phyloP scores from a whole-genome alignment of 2,797 vertebrate genomes.

The Cuniculus paca region DNA sequence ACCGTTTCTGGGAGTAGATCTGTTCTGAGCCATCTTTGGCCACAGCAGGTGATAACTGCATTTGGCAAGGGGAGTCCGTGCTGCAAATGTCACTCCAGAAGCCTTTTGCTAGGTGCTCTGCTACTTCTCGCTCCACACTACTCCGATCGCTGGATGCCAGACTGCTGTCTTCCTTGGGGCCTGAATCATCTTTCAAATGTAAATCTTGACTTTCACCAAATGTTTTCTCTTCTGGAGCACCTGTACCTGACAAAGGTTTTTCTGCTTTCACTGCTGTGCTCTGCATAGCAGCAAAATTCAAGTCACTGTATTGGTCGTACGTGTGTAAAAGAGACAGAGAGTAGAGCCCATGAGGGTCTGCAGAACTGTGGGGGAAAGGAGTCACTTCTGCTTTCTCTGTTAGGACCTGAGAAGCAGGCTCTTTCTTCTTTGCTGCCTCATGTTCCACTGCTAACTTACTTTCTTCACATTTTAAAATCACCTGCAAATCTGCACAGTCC shows the following conservation, averaged over 20 bases:
- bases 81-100: constrained; percentile 95
- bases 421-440: constrained; percentile 75
- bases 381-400: constrained; percentile 79
- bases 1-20: constrained; percentile 89
- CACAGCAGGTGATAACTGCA: constrained; percentile 77
- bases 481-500: constrained; percentile 82
- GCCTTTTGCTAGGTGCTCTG: constrained; percentile 97
- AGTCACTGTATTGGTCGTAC: constrained; percentile 87
- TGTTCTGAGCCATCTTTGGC: constrained; percentile 88
- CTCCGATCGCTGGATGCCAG: constrained; percentile 88
- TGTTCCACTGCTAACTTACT: constrained; percentile 82
- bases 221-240: constrained; percentile 79
- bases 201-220: constrained; percentile 72
- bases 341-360: constrained; percentile 84
- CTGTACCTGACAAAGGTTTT: constrained; percentile 75
- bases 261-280: constrained; percentile 80
- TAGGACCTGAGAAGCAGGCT: constrained; percentile 73
- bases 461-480: constrained; percentile 86
- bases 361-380: constrained; percentile 76
- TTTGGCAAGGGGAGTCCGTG: constrained; percentile 87
- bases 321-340: constrained; percentile 85
- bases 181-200: constrained; percentile 75
- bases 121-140: constrained; percentile 96
- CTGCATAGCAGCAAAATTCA: constrained; percentile 84
- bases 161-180: constrained; percentile 75